Percentiles rank a stretch among this genome's conserved stretches.
Evolutionary conservation across 1,140 invertebrate genomes (phyloP).

Genomic region (Hydropsyche tenuis): DNA sequence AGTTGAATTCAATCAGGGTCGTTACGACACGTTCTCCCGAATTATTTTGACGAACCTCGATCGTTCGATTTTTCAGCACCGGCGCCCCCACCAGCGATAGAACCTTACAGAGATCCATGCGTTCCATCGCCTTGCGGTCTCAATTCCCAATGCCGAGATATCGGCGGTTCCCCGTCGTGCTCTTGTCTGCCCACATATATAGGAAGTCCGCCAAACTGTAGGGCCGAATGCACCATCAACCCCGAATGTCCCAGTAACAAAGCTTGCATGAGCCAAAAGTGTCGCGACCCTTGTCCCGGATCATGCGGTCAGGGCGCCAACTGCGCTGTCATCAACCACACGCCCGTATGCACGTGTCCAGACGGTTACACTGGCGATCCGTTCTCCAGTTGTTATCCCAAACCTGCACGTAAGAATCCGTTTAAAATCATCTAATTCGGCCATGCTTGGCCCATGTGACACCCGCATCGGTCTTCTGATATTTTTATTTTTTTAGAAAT

Average conservation of each 20-base stretch:
- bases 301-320: constrained; percentile 71
- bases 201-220: constrained; percentile 74
- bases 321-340: constrained; percentile 71
- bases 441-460: no score
- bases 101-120: constrained; percentile 64
- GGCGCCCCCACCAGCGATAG: constrained; percentile 46
- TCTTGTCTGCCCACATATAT: constrained; percentile 69
- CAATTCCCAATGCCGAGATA: constrained; percentile 71
- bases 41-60: neutral
- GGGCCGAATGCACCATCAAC: constrained; percentile 73
- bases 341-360: constrained; percentile 70
- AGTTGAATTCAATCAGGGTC: constrained; percentile 22
- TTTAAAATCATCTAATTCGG: neutral
- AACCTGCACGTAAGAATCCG: constrained; percentile 58
- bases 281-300: constrained; percentile 76
- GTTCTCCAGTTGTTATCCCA: constrained; percentile 68
- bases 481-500: constrained; percentile 51
- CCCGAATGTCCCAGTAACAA: constrained; percentile 68
- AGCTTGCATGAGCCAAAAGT: constrained; percentile 72
- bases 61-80: constrained; percentile 31
- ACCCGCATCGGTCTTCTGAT: neutral
- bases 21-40: neutral
- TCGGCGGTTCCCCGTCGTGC: constrained; percentile 68
- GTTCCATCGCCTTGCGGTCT: constrained; percentile 73
- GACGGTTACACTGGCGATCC: constrained; percentile 75